phyloP scores from a whole-genome alignment of 2,888 invertebrate genomes.

The Lissocephala sabroskyi region DNA sequence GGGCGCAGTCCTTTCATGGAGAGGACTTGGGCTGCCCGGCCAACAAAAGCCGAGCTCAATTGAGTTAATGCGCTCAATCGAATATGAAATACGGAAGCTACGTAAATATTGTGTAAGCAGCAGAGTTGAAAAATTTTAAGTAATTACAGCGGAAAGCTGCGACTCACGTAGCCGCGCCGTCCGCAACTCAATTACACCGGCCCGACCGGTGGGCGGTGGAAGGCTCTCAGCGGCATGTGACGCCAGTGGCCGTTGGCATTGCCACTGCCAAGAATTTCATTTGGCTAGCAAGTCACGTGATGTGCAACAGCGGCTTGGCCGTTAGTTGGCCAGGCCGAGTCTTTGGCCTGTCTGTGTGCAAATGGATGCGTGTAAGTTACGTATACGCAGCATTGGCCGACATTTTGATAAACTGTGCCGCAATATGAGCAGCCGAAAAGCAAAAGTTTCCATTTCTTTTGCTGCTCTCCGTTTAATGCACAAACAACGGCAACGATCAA shows the following conservation, averaged over 20 bases:
- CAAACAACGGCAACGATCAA: neutral
- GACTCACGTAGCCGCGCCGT: neutral
- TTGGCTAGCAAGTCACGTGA: conserved; percentile 46
- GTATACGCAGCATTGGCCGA: conserved; percentile 22
- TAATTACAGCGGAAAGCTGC: conserved; percentile 7
- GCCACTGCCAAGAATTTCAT: conserved; percentile 32
- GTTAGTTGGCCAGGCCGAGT: neutral
- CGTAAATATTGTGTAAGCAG: neutral
- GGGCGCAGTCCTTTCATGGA: too few relatives aligned
- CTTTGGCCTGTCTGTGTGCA: neutral
- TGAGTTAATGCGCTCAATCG: too few relatives aligned
- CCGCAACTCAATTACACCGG: conserved; percentile 4
- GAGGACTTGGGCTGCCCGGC: too few relatives aligned
- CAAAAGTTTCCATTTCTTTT: neutral
- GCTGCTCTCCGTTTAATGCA: neutral
- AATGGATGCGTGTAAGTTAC: neutral
- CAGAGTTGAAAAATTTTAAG: conserved; percentile 9
- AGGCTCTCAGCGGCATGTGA: neutral
- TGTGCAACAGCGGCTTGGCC: conserved; percentile 36
- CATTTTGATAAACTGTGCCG: conserved; percentile 34
- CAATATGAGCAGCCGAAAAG: conserved; percentile 21
- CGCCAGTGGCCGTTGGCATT: neutral
- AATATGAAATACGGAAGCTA: too few relatives aligned
- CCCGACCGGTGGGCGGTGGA: neutral
- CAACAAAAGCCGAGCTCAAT: too few relatives aligned